Conservation (phyloP, 2,888 invertebrate genomes). For the Phymatocera aterrima region DNA sequence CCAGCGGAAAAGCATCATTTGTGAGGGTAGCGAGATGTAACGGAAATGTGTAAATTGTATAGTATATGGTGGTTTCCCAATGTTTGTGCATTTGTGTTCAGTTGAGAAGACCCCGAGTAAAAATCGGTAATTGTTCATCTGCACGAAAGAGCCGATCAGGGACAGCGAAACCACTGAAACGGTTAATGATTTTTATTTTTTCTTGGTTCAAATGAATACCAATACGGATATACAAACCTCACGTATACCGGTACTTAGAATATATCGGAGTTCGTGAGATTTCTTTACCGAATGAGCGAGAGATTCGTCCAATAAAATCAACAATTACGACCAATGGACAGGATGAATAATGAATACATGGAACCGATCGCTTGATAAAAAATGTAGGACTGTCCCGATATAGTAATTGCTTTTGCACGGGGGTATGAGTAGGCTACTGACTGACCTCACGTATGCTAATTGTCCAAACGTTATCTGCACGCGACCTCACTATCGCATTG, state of each 20-base stretch:
- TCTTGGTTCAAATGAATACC: too few species aligned
- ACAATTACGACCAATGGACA: neutral
- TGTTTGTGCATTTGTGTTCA: too few species aligned
- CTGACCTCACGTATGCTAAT: constrained; percentile 70
- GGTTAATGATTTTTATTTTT: too few species aligned
- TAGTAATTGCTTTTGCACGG: constrained; percentile 42
- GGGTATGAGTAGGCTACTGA: constrained; percentile 46
- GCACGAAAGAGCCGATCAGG: too few species aligned
- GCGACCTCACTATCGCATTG: constrained; percentile 58
- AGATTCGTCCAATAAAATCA: neutral
- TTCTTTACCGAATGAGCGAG: neutral
- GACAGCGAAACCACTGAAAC: too few species aligned
- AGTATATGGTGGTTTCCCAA: too few species aligned
- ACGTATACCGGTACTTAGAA: too few species aligned
- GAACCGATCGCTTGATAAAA: constrained; percentile 40
- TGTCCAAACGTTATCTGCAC: constrained; percentile 69
- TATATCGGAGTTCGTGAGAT: too few species aligned
- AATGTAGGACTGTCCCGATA: constrained; percentile 44
- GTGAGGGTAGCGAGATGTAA: neutral
- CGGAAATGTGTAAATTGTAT: neutral
- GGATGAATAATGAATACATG: neutral
- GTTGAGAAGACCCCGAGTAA: too few species aligned
- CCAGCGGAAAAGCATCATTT: neutral
- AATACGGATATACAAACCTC: too few species aligned
- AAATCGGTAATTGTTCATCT: too few species aligned